A percentile compares a stretch with the other conserved stretches of the same genome.
Conservation (phyloP, 2,113 vertebrate species). For the Megaceryle torquata region DNA sequence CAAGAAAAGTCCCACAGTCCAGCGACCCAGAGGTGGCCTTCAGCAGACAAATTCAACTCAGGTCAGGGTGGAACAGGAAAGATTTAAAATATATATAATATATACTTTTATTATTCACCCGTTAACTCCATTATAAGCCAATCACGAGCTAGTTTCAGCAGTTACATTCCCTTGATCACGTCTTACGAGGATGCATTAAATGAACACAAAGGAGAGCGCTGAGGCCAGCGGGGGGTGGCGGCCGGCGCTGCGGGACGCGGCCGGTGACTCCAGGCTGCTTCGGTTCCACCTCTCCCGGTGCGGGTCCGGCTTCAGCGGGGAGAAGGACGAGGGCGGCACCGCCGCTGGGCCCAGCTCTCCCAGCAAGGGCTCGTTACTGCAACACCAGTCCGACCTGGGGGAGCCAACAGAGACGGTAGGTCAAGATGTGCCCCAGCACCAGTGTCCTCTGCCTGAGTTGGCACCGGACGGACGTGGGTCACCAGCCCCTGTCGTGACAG, state of each 20-base stretch:
- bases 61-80: constrained; percentile 71
- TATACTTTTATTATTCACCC: constrained; percentile 86
- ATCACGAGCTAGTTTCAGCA: constrained; percentile 77
- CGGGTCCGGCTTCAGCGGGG: constrained; percentile 40
- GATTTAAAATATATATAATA: constrained; percentile 82
- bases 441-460: rapidly evolving
- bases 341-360: constrained; percentile 71
- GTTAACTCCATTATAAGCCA: constrained; percentile 80
- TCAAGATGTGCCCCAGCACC: neutral
- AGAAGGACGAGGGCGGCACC: constrained; percentile 58
- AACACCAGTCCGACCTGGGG: constrained; percentile 92
- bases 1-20: neutral
- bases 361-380: constrained; percentile 82
- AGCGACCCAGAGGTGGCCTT: neutral
- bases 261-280: constrained; percentile 16
- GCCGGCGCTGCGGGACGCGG: neutral
- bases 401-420: neutral
- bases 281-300: neutral
- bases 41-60: constrained; percentile 23
- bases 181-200: constrained; percentile 69
- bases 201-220: constrained; percentile 51
- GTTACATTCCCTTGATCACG: constrained; percentile 77
- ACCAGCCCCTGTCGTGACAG: rapidly evolving
- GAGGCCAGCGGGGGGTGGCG: neutral
- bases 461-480: rapidly evolving